Evolutionary conservation across 2,888 invertebrate genomes (phyloP).

Genomic region (Himalopsyche tibetana): DNA sequence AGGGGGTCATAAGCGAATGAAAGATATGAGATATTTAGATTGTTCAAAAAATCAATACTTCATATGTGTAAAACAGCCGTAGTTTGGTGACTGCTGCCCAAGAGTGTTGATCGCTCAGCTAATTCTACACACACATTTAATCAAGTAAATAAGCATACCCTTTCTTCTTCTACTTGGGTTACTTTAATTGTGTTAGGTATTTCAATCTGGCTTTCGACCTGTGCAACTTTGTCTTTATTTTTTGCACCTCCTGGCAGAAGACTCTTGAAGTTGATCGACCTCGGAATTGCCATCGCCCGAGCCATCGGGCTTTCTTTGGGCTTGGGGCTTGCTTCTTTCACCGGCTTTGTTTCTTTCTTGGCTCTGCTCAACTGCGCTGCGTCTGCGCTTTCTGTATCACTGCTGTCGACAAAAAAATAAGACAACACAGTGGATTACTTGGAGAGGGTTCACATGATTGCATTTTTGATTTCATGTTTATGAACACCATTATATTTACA

Average conservation of each 20-base stretch:
- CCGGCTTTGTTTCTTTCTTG: constrained; percentile 24
- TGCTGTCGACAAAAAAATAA: constrained; percentile 69
- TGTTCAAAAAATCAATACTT: too few species aligned
- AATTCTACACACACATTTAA: not conserved
- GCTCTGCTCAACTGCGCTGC: constrained; percentile 65
- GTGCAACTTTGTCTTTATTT: constrained; percentile 63
- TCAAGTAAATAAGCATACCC: constrained; percentile 41
- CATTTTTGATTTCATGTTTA: too few species aligned
- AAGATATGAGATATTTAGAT: too few species aligned
- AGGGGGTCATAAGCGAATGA: too few species aligned
- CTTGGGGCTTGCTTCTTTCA: constrained; percentile 29
- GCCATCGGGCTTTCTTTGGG: constrained; percentile 49
- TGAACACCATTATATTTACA: too few species aligned
- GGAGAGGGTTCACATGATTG: not conserved
- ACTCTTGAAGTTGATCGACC: constrained; percentile 59
- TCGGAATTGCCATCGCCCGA: constrained; percentile 50
- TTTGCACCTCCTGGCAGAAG: constrained; percentile 62
- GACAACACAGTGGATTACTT: not conserved
- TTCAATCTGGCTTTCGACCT: constrained; percentile 50
- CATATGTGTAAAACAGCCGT: too few species aligned
- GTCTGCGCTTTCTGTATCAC: constrained; percentile 77
- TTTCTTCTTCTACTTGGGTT: constrained; percentile 61
- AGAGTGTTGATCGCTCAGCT: not conserved
- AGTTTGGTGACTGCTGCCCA: not conserved
- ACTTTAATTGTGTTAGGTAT: not conserved